Conservation (phyloP, 2,113 vertebrate genomes). For the Gorsachius goisagi region DNA sequence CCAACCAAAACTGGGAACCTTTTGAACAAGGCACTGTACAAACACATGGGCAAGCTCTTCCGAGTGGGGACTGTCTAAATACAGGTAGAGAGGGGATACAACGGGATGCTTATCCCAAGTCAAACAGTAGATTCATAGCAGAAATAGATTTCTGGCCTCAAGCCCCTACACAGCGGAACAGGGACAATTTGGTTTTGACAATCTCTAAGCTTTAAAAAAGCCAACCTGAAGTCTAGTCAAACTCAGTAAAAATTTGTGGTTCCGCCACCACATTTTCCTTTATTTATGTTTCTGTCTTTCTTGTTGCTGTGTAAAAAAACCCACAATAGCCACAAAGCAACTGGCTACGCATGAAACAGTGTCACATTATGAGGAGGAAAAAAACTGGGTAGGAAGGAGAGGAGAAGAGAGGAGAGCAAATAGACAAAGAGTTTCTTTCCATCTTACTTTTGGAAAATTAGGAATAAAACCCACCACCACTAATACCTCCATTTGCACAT, state of each 20-base stretch:
- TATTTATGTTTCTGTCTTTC: neutral
- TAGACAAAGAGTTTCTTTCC: neutral
- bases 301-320: neutral
- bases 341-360: neutral
- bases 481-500: neutral
- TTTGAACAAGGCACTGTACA: neutral
- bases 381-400: neutral
- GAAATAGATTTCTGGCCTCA: neutral
- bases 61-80: neutral
- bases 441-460: neutral
- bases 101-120: too few species aligned
- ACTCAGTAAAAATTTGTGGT: neutral
- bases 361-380: neutral
- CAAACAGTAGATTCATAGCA: rapidly evolving
- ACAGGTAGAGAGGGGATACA: neutral
- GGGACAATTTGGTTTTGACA: neutral
- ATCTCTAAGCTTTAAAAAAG: neutral
- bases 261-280: neutral
- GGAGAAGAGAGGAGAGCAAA: neutral
- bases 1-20: neutral
- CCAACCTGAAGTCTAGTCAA: neutral
- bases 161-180: neutral
- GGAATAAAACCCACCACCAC: neutral
- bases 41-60: neutral
- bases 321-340: neutral